Base-by-base conservation (phyloP, 2,797 vertebrate genomes). In the Melanotaenia parkinsoni region DNA sequence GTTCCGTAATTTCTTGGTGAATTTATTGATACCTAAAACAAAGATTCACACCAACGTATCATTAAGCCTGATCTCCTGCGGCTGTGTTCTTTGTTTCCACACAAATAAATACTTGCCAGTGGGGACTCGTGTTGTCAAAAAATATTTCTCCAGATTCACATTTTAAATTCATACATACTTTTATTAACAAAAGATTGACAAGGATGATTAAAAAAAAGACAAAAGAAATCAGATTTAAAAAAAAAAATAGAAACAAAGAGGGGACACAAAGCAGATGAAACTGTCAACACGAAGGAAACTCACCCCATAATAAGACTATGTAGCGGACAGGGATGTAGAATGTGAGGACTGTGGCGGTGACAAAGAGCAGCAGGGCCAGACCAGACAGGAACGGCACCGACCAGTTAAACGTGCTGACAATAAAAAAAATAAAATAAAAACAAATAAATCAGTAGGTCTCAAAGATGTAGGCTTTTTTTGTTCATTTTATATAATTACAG, bases 1-100 rank as follows among this genome's bases (percentile, higher is more conserved):
- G 88, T 96, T 98, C 90, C 97, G 95, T 77, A 99, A 92, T 92
- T 96, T 99, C 96, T 99, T 99, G 78, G 98, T 99, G 92, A 99
- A 99, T 95, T 99, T 99, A 95, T 99, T 96, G 94, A 99, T 96
- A 85, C 98, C 98, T 99, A 85, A 86, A 88, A 24, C 79, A 85
- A 74, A 86, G 72, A 89, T 84, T 87, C 89, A 86, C 85, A 90
- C 87, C 88, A 91, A 89, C 87, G 59, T 89, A 86, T 92, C 84
- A 92, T 92, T 91, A 91, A 54, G 72, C 70, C 63, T 77, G 85
- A 81, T 83, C 88, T 87, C 77, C 70, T 30, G 79, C 74, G 82
- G 88, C 85, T 83, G 86, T 62, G 45, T 67, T 76, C 77, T 82
- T 84, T 91, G 89, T 91, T 90, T 91, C 67, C 86, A 92, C 83